Conservation (phyloP, 2,113 vertebrate genomes). For the Dolichallabes microphthalmus region DNA sequence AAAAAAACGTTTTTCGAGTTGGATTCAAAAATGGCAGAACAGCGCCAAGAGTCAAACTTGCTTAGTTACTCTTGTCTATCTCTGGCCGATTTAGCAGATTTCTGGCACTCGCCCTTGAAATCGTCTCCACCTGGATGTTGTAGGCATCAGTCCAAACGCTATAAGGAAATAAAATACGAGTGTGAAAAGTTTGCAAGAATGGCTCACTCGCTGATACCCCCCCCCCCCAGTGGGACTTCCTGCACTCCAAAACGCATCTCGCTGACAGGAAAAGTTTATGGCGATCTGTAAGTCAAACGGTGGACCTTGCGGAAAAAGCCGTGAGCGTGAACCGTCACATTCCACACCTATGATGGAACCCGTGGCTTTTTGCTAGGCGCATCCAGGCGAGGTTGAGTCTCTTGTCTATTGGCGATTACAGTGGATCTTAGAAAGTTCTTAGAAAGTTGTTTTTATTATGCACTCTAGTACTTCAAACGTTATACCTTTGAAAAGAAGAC, state of each 20-base stretch:
- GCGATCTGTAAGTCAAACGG: slow-evolving; percentile 51
- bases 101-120: slow-evolving; percentile 54
- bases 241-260: slow-evolving; percentile 48
- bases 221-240: slow-evolving; percentile 32
- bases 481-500: neutral
- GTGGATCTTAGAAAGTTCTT: slow-evolving; percentile 27
- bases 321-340: slow-evolving; percentile 53
- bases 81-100: slow-evolving; percentile 47
- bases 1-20: slow-evolving; percentile 34
- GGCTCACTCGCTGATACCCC: slow-evolving; percentile 11
- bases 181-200: slow-evolving; percentile 50
- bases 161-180: slow-evolving; percentile 59
- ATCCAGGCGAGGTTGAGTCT: slow-evolving; percentile 32
- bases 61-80: slow-evolving; percentile 51
- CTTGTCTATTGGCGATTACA: slow-evolving; percentile 15
- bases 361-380: slow-evolving; percentile 28
- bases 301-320: slow-evolving; percentile 50
- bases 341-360: slow-evolving; percentile 55
- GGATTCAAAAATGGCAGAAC: slow-evolving; percentile 46
- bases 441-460: neutral
- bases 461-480: neutral
- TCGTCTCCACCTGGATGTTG: slow-evolving; percentile 60
- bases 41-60: slow-evolving; percentile 44
- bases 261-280: slow-evolving; percentile 55
- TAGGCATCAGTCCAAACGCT: slow-evolving; percentile 52